phyloP scores from a whole-genome alignment of 2,113 vertebrate species.

The Anoura caudifer region DNA sequence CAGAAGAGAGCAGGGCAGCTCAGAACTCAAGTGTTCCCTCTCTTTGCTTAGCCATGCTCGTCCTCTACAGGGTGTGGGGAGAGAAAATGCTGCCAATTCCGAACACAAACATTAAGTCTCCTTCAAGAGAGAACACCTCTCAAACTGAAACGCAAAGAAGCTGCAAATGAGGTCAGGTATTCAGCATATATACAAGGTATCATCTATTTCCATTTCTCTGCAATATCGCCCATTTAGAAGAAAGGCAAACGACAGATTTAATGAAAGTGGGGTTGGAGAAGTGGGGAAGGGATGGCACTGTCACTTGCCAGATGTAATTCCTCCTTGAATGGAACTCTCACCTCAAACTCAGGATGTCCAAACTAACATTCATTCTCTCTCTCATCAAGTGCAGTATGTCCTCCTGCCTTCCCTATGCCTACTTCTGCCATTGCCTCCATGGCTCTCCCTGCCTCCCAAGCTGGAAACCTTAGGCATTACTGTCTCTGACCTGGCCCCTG shows the following conservation, averaged over 20 bases:
- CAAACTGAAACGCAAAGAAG: constrained; percentile 41
- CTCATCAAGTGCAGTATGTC: neutral
- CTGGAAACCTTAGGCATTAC: neutral
- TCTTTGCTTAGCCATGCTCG: neutral
- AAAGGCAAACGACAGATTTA: constrained; percentile 50
- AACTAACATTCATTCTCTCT: neutral
- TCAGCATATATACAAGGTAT: neutral
- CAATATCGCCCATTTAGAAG: constrained; percentile 50
- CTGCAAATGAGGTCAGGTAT: constrained; percentile 40
- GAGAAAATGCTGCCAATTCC: constrained; percentile 42
- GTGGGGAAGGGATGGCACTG: neutral
- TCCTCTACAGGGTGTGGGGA: neutral
- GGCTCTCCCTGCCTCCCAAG: neutral
- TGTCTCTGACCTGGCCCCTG: neutral
- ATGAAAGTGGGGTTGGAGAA: neutral
- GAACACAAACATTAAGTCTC: constrained; percentile 3
- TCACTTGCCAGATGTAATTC: constrained; percentile 23
- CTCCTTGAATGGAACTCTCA: constrained; percentile 42
- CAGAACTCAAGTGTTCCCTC: neutral
- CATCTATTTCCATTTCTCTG: constrained; percentile 37
- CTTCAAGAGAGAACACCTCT: constrained; percentile 4
- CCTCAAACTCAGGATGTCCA: constrained; percentile 10
- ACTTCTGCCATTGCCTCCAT: neutral
- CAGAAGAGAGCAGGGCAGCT: neutral
- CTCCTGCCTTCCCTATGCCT: neutral